These are phyloP conservation scores for Seriola rivoliana DNA, from an alignment of 2,113 vertebrate genomes.

Conservation along the genomic window DNA sequence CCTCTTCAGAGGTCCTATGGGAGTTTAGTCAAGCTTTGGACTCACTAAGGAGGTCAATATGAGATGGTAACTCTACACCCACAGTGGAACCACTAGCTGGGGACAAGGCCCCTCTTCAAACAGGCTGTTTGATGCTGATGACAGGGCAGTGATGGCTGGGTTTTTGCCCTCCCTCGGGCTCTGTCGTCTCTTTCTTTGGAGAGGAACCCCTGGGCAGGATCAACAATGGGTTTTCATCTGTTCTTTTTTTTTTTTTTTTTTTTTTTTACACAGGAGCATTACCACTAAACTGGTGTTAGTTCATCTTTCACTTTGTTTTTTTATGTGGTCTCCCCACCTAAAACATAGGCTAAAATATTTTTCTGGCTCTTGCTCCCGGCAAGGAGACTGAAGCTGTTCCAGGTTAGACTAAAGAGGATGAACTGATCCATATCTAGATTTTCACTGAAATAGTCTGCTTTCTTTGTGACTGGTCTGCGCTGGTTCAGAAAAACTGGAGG, in stretches of 20 bases:
- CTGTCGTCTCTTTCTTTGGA: constrained; percentile 70
- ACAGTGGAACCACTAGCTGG: constrained; percentile 65
- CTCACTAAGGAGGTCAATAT: constrained; percentile 63
- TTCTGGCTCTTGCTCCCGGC: neutral
- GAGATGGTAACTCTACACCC: constrained; percentile 79
- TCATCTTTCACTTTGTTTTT: constrained; percentile 48
- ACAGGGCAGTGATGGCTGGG: constrained; percentile 78
- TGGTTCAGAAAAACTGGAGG: constrained; percentile 23
- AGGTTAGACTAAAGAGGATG: constrained; percentile 24
- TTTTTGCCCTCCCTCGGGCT: constrained; percentile 65
- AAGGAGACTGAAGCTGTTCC: constrained; percentile 9
- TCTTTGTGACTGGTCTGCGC: constrained; percentile 27
- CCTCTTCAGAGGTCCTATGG: constrained; percentile 46
- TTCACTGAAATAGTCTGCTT: constrained; percentile 15
- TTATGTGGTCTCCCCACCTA: neutral
- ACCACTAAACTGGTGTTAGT: constrained; percentile 49
- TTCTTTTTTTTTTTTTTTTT: constrained; percentile 42
- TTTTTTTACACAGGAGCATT: constrained; percentile 35
- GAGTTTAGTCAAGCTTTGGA: constrained; percentile 51
- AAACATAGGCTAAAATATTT: neutral
- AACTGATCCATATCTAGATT: constrained; percentile 24
- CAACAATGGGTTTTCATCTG: constrained; percentile 76
- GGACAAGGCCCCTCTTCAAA: constrained; percentile 81
- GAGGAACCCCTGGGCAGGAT: constrained; percentile 73
- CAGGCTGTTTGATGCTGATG: constrained; percentile 81